Percentiles rank a stretch among this genome's conserved stretches.
phyloP scores from a whole-genome alignment of 2,113 vertebrate species.

The Hippocampus barbouri region DNA sequence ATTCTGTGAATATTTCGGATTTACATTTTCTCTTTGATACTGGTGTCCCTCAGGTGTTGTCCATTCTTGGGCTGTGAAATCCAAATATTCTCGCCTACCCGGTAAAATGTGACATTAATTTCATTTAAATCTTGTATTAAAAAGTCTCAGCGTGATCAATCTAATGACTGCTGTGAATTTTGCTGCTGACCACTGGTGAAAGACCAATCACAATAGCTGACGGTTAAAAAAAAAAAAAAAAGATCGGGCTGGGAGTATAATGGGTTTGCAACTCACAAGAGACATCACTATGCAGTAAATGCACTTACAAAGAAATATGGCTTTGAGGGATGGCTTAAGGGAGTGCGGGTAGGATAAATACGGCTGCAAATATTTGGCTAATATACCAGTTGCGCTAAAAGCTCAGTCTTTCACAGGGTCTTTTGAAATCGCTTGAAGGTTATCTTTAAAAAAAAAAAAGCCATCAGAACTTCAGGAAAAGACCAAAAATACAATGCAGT shows the following conservation, averaged over 20 bases:
- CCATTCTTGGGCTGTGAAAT: conserved; percentile 5
- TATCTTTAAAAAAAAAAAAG: not conserved
- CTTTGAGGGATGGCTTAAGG: not conserved
- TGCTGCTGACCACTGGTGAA: conserved; percentile 45
- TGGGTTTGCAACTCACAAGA: conserved; percentile 20
- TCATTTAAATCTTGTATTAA: conserved; percentile 14
- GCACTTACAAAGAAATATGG: not conserved
- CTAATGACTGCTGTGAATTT: conserved; percentile 40
- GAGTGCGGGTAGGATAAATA: not conserved
- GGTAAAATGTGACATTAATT: conserved; percentile 19
- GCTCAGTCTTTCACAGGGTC: not conserved
- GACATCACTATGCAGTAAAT: conserved; percentile 7
- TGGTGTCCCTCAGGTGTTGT: not conserved
- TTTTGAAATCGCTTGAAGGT: conserved; percentile 7
- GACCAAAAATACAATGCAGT: conserved; percentile 10
- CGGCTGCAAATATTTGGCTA: not conserved
- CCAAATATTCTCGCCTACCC: conserved; percentile 4
- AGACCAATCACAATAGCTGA: conserved; percentile 32
- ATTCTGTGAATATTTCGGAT: not conserved
- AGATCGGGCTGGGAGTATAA: conserved; percentile 30
- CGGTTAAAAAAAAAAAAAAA: conserved; percentile 5
- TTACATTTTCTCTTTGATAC: not conserved
- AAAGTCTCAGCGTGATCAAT: conserved; percentile 43
- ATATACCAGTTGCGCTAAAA: not conserved
- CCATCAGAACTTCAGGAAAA: conserved; percentile 1